Evolutionary conservation across 2,113 vertebrate species (phyloP).

Genomic region (Hemiscyllium ocellatum): DNA sequence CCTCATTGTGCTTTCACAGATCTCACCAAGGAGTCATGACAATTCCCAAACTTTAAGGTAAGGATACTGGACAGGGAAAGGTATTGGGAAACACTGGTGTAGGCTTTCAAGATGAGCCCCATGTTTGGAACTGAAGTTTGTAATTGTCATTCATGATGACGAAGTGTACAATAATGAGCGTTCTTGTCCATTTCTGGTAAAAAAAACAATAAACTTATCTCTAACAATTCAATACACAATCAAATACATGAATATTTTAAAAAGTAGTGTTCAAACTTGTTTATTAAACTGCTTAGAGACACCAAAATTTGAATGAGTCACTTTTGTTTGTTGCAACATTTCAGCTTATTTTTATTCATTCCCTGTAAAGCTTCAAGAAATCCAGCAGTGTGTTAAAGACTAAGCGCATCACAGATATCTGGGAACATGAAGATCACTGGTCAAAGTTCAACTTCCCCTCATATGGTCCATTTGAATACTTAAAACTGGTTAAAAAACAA

Average conservation of each 20-base stretch:
- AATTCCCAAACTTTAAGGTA: too few species aligned
- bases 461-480: background rate
- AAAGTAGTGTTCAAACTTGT: background rate
- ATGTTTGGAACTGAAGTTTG: background rate
- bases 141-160: background rate
- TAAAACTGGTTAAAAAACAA: background rate
- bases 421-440: background rate
- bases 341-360: background rate
- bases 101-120: background rate
- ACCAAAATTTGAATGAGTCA: background rate
- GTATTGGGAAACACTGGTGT: too few species aligned
- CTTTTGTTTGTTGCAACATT: background rate
- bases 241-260: background rate
- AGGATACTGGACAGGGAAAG: too few species aligned
- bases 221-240: background rate
- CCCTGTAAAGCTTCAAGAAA: background rate
- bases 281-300: background rate
- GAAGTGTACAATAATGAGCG: background rate
- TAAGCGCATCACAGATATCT: background rate
- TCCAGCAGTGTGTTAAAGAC: background rate
- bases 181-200: background rate
- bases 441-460: slow-evolving; percentile 20
- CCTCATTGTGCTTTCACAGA: too few species aligned
- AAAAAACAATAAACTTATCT: background rate
- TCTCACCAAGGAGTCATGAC: too few species aligned